phyloP scores from a whole-genome alignment of 2,888 invertebrate genomes.

The Tinea trinotella region DNA sequence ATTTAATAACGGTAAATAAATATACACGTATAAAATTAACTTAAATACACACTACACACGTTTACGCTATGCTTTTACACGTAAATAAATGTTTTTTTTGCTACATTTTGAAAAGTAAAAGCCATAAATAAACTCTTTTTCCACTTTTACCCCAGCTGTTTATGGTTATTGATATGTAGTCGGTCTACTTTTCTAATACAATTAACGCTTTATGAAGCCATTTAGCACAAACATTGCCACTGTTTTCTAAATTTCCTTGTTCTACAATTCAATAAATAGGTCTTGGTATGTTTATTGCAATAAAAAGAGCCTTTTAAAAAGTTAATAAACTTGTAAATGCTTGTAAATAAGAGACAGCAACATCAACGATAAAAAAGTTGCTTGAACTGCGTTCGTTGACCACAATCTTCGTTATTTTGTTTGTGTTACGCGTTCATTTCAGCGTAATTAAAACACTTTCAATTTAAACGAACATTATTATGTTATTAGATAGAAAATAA shows the following conservation, averaged over 20 bases:
- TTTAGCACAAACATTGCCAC: background rate
- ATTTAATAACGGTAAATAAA: slow-evolving; percentile 52
- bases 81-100: slow-evolving; percentile 45
- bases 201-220: slow-evolving; percentile 1
- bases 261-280: background rate
- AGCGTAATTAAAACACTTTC: too few species aligned
- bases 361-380: background rate
- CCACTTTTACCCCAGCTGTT: slow-evolving; percentile 38
- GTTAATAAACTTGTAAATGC: background rate
- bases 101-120: slow-evolving; percentile 55
- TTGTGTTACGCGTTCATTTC: background rate
- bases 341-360: slow-evolving; percentile 9
- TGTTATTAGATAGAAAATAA: too few species aligned
- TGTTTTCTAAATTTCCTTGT: background rate
- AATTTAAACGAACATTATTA: too few species aligned
- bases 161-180: slow-evolving; percentile 21
- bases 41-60: background rate
- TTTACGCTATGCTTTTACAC: slow-evolving; percentile 50
- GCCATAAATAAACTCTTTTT: slow-evolving; percentile 35
- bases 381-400: background rate
- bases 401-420: background rate
- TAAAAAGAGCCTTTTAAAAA: background rate
- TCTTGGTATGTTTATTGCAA: background rate
- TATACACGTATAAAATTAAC: slow-evolving; percentile 31
- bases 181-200: slow-evolving; percentile 13